A percentile compares a stretch with the other conserved stretches of the same genome.
phyloP scores from a whole-genome alignment of 2,888 invertebrate genomes.

The Limnephilus rhombicus region DNA sequence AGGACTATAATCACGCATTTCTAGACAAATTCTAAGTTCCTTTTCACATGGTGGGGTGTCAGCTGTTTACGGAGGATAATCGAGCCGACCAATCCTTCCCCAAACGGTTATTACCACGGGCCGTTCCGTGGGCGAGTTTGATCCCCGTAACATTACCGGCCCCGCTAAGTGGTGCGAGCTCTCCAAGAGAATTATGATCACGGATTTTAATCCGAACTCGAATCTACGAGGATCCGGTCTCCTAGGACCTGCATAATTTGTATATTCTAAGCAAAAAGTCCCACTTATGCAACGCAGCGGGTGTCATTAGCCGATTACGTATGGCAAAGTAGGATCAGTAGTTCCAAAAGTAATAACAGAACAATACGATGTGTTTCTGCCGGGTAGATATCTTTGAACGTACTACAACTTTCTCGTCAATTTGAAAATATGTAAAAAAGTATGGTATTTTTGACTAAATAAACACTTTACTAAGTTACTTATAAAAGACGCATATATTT shows the following conservation, averaged over 20 bases:
- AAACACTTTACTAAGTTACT: no score
- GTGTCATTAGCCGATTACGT: background rate
- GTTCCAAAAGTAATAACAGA: background rate
- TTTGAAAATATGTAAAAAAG: no score
- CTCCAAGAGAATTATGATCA: slow-evolving; percentile 55
- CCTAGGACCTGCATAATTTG: slow-evolving; percentile 1
- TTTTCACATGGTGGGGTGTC: background rate
- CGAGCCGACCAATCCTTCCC: slow-evolving; percentile 8
- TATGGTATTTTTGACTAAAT: no score
- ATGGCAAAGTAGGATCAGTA: background rate
- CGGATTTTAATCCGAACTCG: slow-evolving; percentile 50
- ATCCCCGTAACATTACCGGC: slow-evolving; percentile 27
- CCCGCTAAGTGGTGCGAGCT: slow-evolving; percentile 54
- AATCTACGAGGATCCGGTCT: background rate
- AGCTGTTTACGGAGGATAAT: slow-evolving; percentile 34
- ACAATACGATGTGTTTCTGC: background rate
- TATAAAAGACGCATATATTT: no score
- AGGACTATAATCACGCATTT: background rate
- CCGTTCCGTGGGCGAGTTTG: slow-evolving; percentile 33
- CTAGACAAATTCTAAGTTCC: background rate
- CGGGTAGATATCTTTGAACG: background rate
- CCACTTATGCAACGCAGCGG: background rate
- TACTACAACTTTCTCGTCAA: no score
- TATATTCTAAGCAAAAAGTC: slow-evolving; percentile 5
- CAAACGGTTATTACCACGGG: slow-evolving; percentile 20